Percentiles rank a stretch among this genome's conserved stretches.
Conservation (phyloP, 1,140 invertebrate genomes). For the Pentalonia nigronervosa region DNA sequence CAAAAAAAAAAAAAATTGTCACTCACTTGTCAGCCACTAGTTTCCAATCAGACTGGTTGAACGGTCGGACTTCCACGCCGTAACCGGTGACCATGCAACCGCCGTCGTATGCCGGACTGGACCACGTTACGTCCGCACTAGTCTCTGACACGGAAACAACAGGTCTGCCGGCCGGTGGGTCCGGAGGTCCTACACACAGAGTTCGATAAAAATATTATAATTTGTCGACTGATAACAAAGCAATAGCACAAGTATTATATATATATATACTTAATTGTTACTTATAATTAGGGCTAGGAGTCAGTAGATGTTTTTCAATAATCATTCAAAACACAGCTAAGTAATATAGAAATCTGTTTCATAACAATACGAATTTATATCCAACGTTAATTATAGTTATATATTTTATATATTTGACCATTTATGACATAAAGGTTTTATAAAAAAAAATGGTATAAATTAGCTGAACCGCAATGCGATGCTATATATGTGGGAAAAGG, state of each 20-base stretch:
- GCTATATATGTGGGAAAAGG: background rate
- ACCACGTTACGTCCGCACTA: slow-evolving; percentile 76
- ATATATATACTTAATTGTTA: no score
- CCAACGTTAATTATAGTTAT: no score
- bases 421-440: background rate
- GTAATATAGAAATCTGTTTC: no score
- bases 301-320: no score
- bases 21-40: slow-evolving; percentile 67
- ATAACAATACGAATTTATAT: no score
- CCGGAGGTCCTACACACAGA: slow-evolving; percentile 70
- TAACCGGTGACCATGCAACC: slow-evolving; percentile 84
- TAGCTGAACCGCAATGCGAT: no score
- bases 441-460: no score
- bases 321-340: no score
- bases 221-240: background rate
- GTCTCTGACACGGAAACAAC: slow-evolving; percentile 66
- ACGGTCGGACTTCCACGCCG: slow-evolving; percentile 75
- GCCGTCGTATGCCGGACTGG: slow-evolving; percentile 83
- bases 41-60: slow-evolving; percentile 68
- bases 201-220: background rate
- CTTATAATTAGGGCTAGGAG: no score
- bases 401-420: background rate
- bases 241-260: background rate
- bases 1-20: background rate
- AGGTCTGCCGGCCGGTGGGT: slow-evolving; percentile 76